Percentiles rank a stretch among this genome's conserved stretches.
Conservation (phyloP, 2,888 invertebrate genomes). For the Tenthredo distinguenda region DNA sequence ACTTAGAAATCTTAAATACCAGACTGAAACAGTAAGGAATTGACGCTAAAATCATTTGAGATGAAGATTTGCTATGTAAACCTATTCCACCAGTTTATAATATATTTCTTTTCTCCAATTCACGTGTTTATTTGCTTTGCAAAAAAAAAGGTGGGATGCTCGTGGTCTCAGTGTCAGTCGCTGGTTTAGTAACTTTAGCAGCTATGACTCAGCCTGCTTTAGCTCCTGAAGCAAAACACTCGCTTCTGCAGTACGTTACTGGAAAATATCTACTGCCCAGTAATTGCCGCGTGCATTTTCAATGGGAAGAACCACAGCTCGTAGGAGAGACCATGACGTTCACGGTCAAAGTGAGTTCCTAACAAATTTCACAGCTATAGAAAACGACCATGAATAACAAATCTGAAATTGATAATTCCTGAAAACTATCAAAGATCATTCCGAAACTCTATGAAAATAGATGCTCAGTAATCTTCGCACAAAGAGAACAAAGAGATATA, state of each 20-base stretch:
- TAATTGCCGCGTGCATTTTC: conserved; percentile 92
- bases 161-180: conserved; percentile 93
- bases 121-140: conserved; percentile 58
- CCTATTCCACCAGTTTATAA: background rate
- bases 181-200: conserved; percentile 92
- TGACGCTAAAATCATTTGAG: background rate
- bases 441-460: background rate
- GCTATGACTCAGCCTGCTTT: conserved; percentile 95
- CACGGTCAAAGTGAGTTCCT: conserved; percentile 83
- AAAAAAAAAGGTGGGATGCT: conserved; percentile 87
- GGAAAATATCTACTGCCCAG: conserved; percentile 94
- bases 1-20: conserved; percentile 50
- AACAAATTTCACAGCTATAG: background rate
- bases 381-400: background rate
- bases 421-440: background rate
- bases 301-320: conserved; percentile 93
- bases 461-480: background rate
- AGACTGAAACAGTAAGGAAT: background rate
- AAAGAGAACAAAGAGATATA: background rate
- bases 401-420: background rate
- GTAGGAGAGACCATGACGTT: conserved; percentile 97
- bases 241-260: conserved; percentile 93
- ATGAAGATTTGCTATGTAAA: background rate
- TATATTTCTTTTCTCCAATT: background rate
- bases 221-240: conserved; percentile 94